These are phyloP conservation scores for Congeria kusceri DNA, from an alignment of 2,888 invertebrate genomes.

Conservation along the genomic window DNA sequence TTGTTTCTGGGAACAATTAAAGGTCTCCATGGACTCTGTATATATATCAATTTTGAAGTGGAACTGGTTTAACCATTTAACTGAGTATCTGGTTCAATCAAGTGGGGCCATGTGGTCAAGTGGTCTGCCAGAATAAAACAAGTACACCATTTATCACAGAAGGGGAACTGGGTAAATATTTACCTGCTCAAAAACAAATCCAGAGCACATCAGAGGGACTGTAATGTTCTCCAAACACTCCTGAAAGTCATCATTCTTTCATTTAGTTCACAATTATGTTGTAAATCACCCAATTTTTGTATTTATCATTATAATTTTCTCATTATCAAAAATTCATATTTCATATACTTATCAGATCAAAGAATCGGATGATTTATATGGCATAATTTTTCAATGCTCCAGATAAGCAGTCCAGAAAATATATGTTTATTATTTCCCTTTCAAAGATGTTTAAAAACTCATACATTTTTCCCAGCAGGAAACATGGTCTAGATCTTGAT, in stretches of 20 bases:
- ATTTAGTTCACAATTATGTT: conserved; percentile 31
- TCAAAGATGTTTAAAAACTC: no score
- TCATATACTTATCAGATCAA: conserved; percentile 48
- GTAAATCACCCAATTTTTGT: conserved; percentile 48
- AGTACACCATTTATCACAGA: conserved; percentile 30
- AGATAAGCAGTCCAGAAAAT: conserved; percentile 1
- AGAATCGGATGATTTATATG: conserved; percentile 39
- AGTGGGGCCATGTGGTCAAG: conserved; percentile 54
- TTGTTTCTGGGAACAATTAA: conserved; percentile 1
- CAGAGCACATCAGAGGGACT: conserved; percentile 24
- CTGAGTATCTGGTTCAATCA: conserved; percentile 1
- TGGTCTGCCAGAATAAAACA: conserved; percentile 24
- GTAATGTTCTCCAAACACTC: conserved; percentile 14
- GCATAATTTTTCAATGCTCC: conserved; percentile 1
- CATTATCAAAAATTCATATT: conserved; percentile 30
- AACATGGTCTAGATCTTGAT: no score
- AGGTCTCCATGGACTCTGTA: background rate
- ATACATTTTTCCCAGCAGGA: no score
- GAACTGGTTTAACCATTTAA: background rate
- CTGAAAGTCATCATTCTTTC: conserved; percentile 27
- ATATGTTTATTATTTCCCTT: no score
- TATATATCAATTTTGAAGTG: conserved; percentile 4
- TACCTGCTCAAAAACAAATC: conserved; percentile 44
- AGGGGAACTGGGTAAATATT: conserved; percentile 43
- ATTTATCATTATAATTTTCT: conserved; percentile 58